phyloP scores from a whole-genome alignment of 2,797 vertebrate genomes.

The Tinamus major region DNA sequence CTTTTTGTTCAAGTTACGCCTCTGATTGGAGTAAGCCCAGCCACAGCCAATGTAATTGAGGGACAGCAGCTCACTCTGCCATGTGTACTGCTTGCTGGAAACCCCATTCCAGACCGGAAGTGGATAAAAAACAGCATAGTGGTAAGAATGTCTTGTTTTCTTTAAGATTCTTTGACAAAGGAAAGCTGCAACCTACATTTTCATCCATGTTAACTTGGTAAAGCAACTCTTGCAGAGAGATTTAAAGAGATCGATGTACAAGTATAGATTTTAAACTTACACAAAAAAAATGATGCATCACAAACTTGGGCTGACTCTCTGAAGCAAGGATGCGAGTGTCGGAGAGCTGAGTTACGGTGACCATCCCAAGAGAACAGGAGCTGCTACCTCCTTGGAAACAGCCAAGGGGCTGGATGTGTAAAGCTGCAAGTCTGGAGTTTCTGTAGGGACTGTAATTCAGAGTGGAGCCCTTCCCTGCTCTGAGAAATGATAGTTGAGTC shows the following conservation, averaged over 20 bases:
- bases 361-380: not conserved
- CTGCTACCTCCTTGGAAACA: not conserved
- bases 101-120: slow-evolving; percentile 91
- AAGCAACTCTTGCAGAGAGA: not conserved
- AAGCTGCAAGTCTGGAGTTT: not conserved
- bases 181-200: not conserved
- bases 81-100: slow-evolving; percentile 92
- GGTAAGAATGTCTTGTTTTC: slow-evolving; percentile 80
- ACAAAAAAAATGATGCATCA: not conserved
- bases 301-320: not conserved
- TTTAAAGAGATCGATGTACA: not conserved
- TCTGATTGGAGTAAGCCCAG: slow-evolving; percentile 89
- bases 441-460: rapidly evolving
- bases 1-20: slow-evolving; percentile 83
- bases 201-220: not conserved
- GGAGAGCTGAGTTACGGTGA: not conserved
- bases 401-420: not conserved
- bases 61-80: slow-evolving; percentile 93
- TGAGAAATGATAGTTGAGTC: not conserved
- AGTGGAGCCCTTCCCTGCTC: not conserved
- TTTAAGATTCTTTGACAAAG: not conserved
- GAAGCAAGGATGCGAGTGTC: not conserved
- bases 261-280: not conserved
- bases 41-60: slow-evolving; percentile 88
- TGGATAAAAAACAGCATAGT: slow-evolving; percentile 92